Evolutionary conservation across 2,888 invertebrate species (phyloP), one percentile per base, ranked within the genome.

Genomic region (Ashinkailepas kermadecensis): DNA sequence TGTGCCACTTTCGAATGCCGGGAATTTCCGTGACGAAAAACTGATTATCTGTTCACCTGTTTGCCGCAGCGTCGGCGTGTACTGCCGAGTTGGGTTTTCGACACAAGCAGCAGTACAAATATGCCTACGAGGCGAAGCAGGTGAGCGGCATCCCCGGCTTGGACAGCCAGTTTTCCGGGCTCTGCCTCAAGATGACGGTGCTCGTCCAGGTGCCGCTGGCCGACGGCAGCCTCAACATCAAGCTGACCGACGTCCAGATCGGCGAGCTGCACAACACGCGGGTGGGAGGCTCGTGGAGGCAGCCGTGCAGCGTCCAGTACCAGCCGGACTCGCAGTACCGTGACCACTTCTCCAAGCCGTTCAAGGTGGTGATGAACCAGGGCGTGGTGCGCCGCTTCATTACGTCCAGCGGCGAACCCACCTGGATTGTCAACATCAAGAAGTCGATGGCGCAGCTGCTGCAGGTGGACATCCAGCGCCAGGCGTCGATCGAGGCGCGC

Each of bases 381-480:
- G 83, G 83, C n/a, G 58, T 78, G 59, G 78, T 83, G 57, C 67
- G 78, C 15, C 58, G 12, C 39, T 57, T 83, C 65, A 58, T 23
- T 23, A 81, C 81, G 11, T 84, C 85, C 8, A 81, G 82, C 6
- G 85, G 85, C 70, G 87, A 88, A 39, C 87, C 87, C 1, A 83
- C 84, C 21, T 87, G 86, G 86, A 87, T 87, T n/a, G 85, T 87
- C 81, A 88, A 89, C 86, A 85, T 88, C 83, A 89, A 88, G 85
- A 86, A 86, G 82, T 87, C 87, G 81, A 82, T 87, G 67, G 85
- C 87, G 56, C 85, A 85, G 65, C 80, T 87, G 65, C 81, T 87
- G 58, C 86, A 87, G 82, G 82, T 88, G 21, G 86, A 87, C 82
- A 83, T 87, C 56, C 86, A 86, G 39, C 85, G 85, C 62, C 78